Percentiles rank a stretch among this genome's conserved stretches.
These are phyloP conservation scores for Liposcelis brunnea DNA, from an alignment of 2,888 invertebrate genomes.

Conservation along the genomic window DNA sequence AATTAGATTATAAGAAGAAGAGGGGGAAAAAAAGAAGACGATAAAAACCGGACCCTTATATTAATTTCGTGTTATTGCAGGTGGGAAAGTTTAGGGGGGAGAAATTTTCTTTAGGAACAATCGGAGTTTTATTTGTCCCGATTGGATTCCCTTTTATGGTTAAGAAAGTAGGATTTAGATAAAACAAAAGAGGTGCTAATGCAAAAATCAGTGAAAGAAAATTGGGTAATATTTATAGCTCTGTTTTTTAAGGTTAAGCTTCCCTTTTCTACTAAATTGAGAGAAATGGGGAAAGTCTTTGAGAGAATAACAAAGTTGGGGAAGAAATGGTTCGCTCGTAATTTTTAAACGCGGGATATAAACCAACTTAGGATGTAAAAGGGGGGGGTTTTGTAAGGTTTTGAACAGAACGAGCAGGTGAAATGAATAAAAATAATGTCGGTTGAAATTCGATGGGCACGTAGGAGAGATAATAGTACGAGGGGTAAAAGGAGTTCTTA, in stretches of 20 bases:
- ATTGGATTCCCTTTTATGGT: too few relatives aligned
- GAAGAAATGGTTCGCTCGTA: neutral
- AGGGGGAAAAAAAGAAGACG: too few relatives aligned
- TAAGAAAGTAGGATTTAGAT: neutral
- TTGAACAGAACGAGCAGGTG: conserved; percentile 4
- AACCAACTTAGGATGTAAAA: neutral
- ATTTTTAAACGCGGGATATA: neutral
- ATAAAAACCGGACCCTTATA: too few relatives aligned
- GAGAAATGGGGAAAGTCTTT: conserved; percentile 6
- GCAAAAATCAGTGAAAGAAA: conserved; percentile 9
- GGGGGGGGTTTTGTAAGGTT: too few relatives aligned
- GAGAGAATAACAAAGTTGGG: neutral
- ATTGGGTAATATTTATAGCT: conserved; percentile 8
- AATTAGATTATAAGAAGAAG: too few relatives aligned
- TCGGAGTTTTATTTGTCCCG: too few relatives aligned
- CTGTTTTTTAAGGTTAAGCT: conserved; percentile 8
- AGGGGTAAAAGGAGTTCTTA: too few relatives aligned
- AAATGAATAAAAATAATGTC: conserved; percentile 9
- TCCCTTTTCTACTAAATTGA: conserved; percentile 7
- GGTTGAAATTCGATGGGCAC: too few relatives aligned
- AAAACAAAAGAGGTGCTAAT: conserved; percentile 7
- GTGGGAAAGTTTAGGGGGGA: too few relatives aligned
- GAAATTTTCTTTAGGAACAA: too few relatives aligned
- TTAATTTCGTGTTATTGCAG: too few relatives aligned
- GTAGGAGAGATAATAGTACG: too few relatives aligned